Conservation (phyloP, 2,797 vertebrate genomes). For the Pristis pectinata region DNA sequence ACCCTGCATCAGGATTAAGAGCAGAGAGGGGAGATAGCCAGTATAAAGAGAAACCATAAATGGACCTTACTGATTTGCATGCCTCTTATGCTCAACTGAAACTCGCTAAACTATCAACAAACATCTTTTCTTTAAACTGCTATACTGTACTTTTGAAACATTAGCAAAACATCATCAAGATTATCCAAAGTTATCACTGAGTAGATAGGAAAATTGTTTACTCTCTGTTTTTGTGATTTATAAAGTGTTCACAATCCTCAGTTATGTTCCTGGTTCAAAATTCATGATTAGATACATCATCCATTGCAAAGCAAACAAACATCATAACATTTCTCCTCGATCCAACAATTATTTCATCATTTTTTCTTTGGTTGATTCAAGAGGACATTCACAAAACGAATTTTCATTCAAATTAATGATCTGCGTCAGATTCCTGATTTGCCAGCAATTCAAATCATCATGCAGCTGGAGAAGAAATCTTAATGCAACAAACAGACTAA, state of each 20-base stretch:
- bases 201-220: background rate
- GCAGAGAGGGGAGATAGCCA: no score
- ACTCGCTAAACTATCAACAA: background rate
- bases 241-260: background rate
- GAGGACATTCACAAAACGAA: background rate
- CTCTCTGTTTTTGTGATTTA: background rate
- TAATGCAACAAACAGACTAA: background rate
- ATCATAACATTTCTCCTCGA: background rate
- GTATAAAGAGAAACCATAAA: background rate
- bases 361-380: background rate
- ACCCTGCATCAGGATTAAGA: no score
- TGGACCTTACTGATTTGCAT: background rate
- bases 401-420: background rate
- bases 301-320: background rate
- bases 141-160: background rate
- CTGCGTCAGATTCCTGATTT: background rate
- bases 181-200: background rate
- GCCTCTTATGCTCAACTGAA: background rate
- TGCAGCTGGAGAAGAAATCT: background rate
- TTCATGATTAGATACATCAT: slow-evolving; percentile 1
- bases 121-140: background rate
- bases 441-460: background rate
- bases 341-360: background rate
- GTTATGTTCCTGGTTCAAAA: background rate
- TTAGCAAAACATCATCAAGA: background rate